Conservation (phyloP, 1,140 invertebrate genomes). For the Brachionus asplanchnoidis region DNA sequence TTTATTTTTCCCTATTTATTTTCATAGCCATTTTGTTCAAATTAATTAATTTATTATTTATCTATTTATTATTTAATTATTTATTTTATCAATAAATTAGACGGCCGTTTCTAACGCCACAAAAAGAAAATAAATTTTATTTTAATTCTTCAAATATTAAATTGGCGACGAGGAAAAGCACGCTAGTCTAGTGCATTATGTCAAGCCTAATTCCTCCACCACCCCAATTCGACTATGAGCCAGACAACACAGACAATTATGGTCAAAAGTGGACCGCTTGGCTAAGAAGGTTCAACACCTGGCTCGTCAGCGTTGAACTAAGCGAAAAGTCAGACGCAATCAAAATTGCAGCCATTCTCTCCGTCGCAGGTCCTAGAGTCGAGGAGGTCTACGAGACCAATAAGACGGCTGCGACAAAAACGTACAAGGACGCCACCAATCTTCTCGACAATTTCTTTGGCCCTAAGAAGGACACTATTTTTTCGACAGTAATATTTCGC, state of each 20-base stretch:
- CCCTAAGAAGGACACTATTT: not conserved
- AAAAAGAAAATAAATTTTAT: not conserved
- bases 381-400: not conserved
- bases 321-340: not conserved
- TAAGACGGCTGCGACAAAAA: not conserved
- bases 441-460: not conserved
- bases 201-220: not conserved
- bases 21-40: not conserved
- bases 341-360: not conserved
- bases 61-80: not conserved
- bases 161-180: not conserved
- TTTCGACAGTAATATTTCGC: not conserved
- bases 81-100: no score
- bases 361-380: not conserved
- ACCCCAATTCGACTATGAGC: not conserved
- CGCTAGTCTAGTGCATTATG: not conserved
- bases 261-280: not conserved
- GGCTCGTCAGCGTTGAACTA: not conserved
- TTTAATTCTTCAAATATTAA: not conserved
- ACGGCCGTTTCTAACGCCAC: no score
- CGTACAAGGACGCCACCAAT: not conserved
- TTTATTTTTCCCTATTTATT: no score
- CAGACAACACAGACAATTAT: not conserved
- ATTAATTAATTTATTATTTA: not conserved
- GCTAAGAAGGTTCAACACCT: not conserved